These are phyloP conservation scores for Colletes gigas DNA, from an alignment of 1,140 invertebrate genomes.

Conservation along the genomic window DNA sequence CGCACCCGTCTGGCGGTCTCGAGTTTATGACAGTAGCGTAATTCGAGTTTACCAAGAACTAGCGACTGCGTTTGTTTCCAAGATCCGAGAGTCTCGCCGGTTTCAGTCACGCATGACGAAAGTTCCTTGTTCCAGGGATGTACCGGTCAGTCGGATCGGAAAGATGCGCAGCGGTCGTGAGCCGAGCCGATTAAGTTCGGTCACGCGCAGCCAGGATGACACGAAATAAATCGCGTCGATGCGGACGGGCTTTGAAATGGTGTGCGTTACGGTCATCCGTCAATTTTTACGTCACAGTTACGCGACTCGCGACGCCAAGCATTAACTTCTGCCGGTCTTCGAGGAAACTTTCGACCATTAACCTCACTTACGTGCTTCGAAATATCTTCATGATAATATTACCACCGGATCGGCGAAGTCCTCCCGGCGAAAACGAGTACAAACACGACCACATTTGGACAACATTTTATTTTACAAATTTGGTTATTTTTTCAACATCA, in stretches of 20 bases:
- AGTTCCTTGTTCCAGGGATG: conserved; percentile 26
- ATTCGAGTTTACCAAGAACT: background rate
- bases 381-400: too few relatives aligned
- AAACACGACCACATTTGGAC: too few relatives aligned
- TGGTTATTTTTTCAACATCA: too few relatives aligned
- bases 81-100: background rate
- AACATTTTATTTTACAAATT: too few relatives aligned
- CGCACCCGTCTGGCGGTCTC: background rate
- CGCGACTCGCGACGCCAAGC: too few relatives aligned
- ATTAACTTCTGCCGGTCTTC: too few relatives aligned
- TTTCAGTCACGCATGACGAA: background rate
- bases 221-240: conserved; percentile 2
- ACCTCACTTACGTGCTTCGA: too few relatives aligned
- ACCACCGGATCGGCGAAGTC: too few relatives aligned
- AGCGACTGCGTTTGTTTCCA: background rate
- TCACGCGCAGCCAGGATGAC: conserved; percentile 6
- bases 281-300: too few relatives aligned
- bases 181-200: conserved; percentile 1
- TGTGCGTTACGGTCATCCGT: background rate
- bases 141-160: background rate
- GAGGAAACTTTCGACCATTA: too few relatives aligned
- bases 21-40: background rate
- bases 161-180: background rate
- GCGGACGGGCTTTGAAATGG: background rate
- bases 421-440: too few relatives aligned